Evolutionary conservation across 2,888 invertebrate species (phyloP).

Genomic region (Biston stratarius): DNA sequence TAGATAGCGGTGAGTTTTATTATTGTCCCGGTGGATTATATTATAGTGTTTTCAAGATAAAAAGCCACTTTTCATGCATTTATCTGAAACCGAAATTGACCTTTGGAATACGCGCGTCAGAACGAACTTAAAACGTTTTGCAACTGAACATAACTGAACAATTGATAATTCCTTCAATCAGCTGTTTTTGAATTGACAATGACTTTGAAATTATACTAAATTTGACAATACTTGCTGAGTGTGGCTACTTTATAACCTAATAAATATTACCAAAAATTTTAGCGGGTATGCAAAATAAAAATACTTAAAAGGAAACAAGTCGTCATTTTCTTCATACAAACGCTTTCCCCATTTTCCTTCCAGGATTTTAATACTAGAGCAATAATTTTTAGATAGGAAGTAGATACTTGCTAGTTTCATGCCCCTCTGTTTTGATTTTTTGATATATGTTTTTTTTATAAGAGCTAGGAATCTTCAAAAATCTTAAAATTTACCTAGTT

Average conservation of each 20-base stretch:
- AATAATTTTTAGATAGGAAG: no score
- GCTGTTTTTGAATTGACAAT: neutral
- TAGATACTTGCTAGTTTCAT: no score
- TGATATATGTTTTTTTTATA: no score
- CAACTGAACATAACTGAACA: neutral
- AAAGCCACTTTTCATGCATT: slow-evolving; percentile 25
- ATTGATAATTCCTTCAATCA: neutral
- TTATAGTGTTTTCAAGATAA: slow-evolving; percentile 22
- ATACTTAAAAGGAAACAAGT: no score
- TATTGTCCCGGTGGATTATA: slow-evolving; percentile 21
- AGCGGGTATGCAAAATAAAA: no score
- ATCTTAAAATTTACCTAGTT: no score
- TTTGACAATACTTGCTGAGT: neutral
- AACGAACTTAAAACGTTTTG: neutral
- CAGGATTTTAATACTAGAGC: no score
- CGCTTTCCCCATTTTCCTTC: no score
- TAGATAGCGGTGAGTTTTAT: slow-evolving; percentile 36
- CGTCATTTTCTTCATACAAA: no score
- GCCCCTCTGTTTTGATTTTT: no score
- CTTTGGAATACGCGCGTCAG: slow-evolving; percentile 21
- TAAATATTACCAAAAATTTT: no score
- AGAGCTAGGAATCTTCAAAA: no score
- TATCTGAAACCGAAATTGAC: slow-evolving; percentile 35
- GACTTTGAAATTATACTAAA: neutral
- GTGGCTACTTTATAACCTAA: neutral